Base-by-base conservation (phyloP, 1,140 invertebrate genomes). In the Metopolophium dirhodum region DNA sequence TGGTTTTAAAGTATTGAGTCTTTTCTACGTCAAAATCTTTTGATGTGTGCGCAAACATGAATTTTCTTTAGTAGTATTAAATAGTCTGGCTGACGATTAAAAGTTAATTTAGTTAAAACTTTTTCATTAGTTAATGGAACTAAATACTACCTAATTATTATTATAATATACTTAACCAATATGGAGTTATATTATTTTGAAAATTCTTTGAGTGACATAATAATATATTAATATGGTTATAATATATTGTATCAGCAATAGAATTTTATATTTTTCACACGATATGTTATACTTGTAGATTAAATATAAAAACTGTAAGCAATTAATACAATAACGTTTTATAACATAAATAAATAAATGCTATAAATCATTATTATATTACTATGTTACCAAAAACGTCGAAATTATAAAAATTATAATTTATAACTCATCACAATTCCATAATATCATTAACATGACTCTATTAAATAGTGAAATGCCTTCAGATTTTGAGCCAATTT, bases 101-200 rank as follows among this genome's bases (percentile, higher is more conserved):
- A 86, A 47, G 14, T 47, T 86, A 47, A 86, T 47, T 47, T 47
- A 86, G 23, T 47, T 86, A 45, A 45, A n/a, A 45, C 41, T 86
- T 47, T 86, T 86, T 86, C 45, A n/a, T 47, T 47, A 86, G 85
- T 86, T n/a, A 86, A 86, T 86, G 85, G 85, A 86, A 30, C 45
- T 47, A 86, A 86, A 47, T 86, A 54, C 11, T 45, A 61, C 47
- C 47, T 47, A 54, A 22, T 54, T 22, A n/a, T 68, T 47, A 86
- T 7, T 47, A 30, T n/a, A 41, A 85, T 45, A 41, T 86, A 23
- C 30, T 86, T 47, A 1, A 47, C 30, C 37, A 18, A 85, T 4
- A 9, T 37, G 37, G 0, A 41, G n/a, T 68, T 68, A 68, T n/a
- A n/a, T n/a, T 41, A 45, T 45, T 85, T 85, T 4, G 2, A 8